These are phyloP conservation scores for Columbina picui DNA, from an alignment of 2,113 vertebrate species.

Conservation along the genomic window DNA sequence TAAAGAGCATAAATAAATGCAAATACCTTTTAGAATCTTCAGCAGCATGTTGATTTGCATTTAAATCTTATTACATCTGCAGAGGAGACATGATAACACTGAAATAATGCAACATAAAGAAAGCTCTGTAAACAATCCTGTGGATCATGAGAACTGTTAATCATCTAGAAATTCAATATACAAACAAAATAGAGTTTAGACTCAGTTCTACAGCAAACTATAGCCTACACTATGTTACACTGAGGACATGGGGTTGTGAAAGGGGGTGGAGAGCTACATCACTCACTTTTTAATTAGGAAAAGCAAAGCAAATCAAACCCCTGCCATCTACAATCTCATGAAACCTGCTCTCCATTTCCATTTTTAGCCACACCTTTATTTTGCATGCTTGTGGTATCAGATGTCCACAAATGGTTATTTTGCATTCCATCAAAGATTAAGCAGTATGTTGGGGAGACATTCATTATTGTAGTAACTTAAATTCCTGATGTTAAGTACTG, in stretches of 20 bases:
- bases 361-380: background rate
- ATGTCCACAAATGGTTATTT: background rate
- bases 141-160: background rate
- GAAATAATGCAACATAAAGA: background rate
- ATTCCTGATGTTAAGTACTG: background rate
- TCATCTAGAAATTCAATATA: background rate
- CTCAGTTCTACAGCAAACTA: background rate
- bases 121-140: background rate
- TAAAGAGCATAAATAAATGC: background rate
- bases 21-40: background rate
- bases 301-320: background rate
- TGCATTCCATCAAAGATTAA: background rate
- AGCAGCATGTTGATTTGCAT: background rate
- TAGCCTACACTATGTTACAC: background rate
- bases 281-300: background rate
- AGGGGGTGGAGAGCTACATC: background rate
- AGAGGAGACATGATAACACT: background rate
- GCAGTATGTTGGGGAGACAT: background rate
- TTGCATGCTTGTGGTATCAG: background rate
- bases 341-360: background rate
- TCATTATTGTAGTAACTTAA: background rate
- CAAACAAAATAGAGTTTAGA: background rate
- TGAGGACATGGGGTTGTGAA: no score
- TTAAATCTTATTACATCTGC: background rate
- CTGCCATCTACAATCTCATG: background rate